Conservation (phyloP, 2,113 vertebrate genomes). For the Poecile atricapillus region DNA sequence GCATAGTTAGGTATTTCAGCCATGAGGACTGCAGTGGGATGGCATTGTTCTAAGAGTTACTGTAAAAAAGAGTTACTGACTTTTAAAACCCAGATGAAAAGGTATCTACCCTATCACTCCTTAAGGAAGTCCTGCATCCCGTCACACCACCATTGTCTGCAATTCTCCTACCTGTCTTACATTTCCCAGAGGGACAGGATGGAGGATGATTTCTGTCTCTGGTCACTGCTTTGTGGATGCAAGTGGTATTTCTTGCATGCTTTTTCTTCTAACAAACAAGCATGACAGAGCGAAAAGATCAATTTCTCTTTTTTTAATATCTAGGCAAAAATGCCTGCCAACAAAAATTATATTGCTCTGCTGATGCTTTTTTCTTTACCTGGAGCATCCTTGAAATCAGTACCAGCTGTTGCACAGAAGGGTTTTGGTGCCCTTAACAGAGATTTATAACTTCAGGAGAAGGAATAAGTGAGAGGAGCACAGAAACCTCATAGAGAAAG, state of each 20-base stretch:
- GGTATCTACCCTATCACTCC: not conserved
- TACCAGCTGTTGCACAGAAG: slow-evolving; percentile 20
- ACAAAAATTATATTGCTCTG: not conserved
- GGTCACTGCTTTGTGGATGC: not conserved
- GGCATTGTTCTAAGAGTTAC: not conserved
- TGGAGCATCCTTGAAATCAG: slow-evolving; percentile 36
- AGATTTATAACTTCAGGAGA: slow-evolving; percentile 19
- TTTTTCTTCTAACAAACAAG: not conserved
- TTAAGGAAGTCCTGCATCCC: not conserved
- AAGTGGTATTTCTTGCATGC: not conserved
- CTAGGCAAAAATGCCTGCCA: not conserved
- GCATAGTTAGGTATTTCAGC: not conserved
- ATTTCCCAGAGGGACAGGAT: not conserved
- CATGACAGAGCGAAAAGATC: not conserved
- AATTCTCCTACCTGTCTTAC: not conserved
- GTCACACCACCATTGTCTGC: not conserved
- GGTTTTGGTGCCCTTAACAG: slow-evolving; percentile 24
- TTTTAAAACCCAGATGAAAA: not conserved
- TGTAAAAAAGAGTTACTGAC: too few relatives aligned
- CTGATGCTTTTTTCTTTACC: not conserved
- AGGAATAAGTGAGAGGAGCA: not conserved
- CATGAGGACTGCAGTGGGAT: not conserved
- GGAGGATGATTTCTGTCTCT: not conserved
- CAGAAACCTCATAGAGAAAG: not conserved
- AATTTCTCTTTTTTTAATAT: not conserved